Conservation (phyloP, 37 sponge, comb jelly and placozoan species). For the Mnemiopsis leidyi region DNA sequence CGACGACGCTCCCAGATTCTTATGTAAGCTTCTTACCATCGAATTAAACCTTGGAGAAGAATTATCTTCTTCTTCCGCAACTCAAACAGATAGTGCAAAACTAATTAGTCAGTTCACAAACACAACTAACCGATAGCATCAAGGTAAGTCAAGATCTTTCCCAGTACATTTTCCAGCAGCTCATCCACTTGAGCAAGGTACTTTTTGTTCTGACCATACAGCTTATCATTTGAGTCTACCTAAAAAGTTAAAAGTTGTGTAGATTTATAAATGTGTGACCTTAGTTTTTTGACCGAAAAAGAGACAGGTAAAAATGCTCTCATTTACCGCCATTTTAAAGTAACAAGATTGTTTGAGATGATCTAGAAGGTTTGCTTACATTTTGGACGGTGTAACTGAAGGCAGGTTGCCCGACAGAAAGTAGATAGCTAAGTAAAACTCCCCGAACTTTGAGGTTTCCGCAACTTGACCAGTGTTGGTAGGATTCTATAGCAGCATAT, state of each 20-base stretch:
- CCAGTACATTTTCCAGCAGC: constrained; percentile 70
- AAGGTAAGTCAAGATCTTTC: background rate
- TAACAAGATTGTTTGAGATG: too few species aligned
- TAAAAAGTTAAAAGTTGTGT: background rate
- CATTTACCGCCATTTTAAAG: too few species aligned
- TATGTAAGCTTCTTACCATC: too few species aligned
- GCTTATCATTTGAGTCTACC: constrained; percentile 87
- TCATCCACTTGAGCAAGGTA: constrained; percentile 73
- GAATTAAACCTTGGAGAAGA: too few species aligned
- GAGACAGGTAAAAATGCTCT: too few species aligned
- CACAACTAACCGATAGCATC: constrained; percentile 26
- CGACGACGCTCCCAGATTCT: too few species aligned
- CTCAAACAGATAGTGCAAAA: too few species aligned
- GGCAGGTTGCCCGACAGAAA: background rate
- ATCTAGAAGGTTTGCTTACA: too few species aligned
- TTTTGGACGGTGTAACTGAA: background rate
- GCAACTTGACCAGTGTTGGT: background rate
- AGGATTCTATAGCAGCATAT: background rate
- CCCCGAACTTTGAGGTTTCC: background rate
- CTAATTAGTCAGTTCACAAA: too few species aligned
- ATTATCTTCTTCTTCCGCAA: too few species aligned
- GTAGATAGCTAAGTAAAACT: background rate
- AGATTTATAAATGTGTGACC: too few species aligned
- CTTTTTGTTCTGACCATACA: constrained; percentile 90
- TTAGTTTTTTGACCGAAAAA: too few species aligned